Conservation (phyloP, 2,113 vertebrate species). For the Xiphias gladius region DNA sequence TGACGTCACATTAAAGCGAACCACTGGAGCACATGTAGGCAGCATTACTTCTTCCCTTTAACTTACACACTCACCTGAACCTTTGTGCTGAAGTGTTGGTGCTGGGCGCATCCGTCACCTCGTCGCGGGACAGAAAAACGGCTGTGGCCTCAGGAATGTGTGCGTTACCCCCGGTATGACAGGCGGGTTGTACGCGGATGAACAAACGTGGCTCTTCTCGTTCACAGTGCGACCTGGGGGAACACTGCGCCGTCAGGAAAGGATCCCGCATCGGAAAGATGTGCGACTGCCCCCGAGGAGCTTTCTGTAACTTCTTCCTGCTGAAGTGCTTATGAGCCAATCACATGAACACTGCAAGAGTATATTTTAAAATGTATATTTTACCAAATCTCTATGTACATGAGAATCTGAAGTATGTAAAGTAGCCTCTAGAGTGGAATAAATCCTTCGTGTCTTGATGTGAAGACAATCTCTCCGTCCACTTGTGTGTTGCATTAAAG, state of each 20-base stretch:
- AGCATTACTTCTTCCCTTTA: too few species aligned
- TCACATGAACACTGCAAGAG: not conserved
- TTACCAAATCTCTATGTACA: not conserved
- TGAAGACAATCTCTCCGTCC: not conserved
- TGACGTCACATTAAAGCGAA: too few species aligned
- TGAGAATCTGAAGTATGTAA: not conserved
- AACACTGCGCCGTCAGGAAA: constrained; percentile 83
- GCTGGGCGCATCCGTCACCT: too few species aligned
- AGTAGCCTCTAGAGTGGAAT: constrained; percentile 17
- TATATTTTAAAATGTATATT: constrained; percentile 41
- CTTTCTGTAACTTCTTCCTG: constrained; percentile 82
- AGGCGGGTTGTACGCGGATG: too few species aligned
- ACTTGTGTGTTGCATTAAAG: constrained; percentile 39
- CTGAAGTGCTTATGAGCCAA: constrained; percentile 81
- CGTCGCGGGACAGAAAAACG: too few species aligned
- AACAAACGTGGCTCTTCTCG: too few species aligned
- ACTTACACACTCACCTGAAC: too few species aligned
- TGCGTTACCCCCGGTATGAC: too few species aligned
- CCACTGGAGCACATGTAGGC: too few species aligned
- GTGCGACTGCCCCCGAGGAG: constrained; percentile 78
- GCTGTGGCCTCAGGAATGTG: too few species aligned
- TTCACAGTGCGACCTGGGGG: constrained; percentile 76
- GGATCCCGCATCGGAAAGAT: constrained; percentile 82
- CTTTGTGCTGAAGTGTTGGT: too few species aligned
- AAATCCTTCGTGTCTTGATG: not conserved